These are phyloP conservation scores for Mirza zaza DNA, from an alignment of 2,113 vertebrate species.

Conservation along the genomic window DNA sequence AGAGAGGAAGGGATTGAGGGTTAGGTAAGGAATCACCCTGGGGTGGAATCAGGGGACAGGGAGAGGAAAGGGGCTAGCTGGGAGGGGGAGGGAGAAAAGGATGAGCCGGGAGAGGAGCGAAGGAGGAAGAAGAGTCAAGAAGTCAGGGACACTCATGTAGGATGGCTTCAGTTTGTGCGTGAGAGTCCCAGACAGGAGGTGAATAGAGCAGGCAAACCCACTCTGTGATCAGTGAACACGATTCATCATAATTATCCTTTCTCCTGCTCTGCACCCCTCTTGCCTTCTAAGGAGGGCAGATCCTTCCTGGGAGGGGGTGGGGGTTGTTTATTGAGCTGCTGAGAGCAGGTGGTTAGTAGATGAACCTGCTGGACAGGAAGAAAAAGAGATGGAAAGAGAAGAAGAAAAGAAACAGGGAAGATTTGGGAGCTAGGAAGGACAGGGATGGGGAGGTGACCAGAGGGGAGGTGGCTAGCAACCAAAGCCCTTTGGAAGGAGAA, in stretches of 20 bases:
- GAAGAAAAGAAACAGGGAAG: not conserved
- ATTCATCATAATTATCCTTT: not conserved
- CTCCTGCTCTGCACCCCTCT: not conserved
- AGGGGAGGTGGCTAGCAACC: not conserved
- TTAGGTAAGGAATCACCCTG: not conserved
- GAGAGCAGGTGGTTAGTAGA: not conserved
- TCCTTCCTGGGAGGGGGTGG: no score
- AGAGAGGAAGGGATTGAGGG: not conserved
- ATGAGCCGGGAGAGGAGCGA: not conserved
- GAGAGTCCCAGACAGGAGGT: not conserved
- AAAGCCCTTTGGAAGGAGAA: not conserved
- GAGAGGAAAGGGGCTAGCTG: not conserved
- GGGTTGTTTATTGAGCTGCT: not conserved
- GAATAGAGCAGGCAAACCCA: not conserved
- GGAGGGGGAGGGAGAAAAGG: not conserved
- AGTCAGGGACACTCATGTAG: not conserved
- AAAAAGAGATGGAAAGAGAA: no score
- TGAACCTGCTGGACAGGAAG: not conserved
- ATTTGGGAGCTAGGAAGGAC: not conserved
- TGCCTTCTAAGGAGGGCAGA: not conserved
- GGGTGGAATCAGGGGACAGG: not conserved
- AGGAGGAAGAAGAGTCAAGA: not conserved
- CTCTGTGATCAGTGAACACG: not conserved
- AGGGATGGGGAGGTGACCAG: not conserved
- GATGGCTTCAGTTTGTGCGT: not conserved